phyloP scores from a whole-genome alignment of 2,888 invertebrate species.

The Chymomyza procnemis region DNA sequence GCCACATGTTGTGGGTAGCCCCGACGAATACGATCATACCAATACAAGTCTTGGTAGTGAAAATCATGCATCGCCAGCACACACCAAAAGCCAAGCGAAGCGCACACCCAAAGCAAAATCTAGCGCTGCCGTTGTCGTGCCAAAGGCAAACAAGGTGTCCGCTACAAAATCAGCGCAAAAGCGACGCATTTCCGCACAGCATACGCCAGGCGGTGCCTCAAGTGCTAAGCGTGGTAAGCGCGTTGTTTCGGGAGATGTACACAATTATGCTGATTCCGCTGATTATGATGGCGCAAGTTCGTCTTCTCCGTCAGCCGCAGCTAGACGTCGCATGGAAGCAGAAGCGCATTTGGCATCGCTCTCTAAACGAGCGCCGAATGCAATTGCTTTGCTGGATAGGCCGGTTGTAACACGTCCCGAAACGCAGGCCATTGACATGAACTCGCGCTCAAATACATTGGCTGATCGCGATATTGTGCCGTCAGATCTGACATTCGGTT shows the following conservation, averaged over 20 bases:
- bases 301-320: slow-evolving; percentile 53
- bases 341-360: slow-evolving; percentile 50
- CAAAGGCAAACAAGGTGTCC: slow-evolving; percentile 62
- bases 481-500: slow-evolving; percentile 93
- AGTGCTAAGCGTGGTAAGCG: slow-evolving; percentile 77
- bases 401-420: slow-evolving; percentile 81
- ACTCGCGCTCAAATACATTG: slow-evolving; percentile 86
- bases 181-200: slow-evolving; percentile 54
- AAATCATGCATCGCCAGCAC: slow-evolving; percentile 43
- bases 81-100: slow-evolving; percentile 54
- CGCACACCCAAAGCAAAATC: slow-evolving; percentile 74
- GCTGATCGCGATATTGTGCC: slow-evolving; percentile 92
- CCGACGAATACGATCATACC: slow-evolving; percentile 46
- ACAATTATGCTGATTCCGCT: slow-evolving; percentile 34
- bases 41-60: slow-evolving; percentile 27
- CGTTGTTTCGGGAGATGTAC: slow-evolving; percentile 80
- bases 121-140: slow-evolving; percentile 55
- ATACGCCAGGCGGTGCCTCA: slow-evolving; percentile 46
- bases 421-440: slow-evolving; percentile 87
- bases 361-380: slow-evolving; percentile 69
- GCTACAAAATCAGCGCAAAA: slow-evolving; percentile 59
- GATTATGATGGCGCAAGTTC: slow-evolving; percentile 60
- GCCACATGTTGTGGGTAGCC: slow-evolving; percentile 60
- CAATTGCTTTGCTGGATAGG: slow-evolving; percentile 76
- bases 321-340: slow-evolving; percentile 66